These are phyloP conservation scores for Dendrocincla tyrannina DNA, from an alignment of 2,797 vertebrate genomes.

Conservation along the genomic window DNA sequence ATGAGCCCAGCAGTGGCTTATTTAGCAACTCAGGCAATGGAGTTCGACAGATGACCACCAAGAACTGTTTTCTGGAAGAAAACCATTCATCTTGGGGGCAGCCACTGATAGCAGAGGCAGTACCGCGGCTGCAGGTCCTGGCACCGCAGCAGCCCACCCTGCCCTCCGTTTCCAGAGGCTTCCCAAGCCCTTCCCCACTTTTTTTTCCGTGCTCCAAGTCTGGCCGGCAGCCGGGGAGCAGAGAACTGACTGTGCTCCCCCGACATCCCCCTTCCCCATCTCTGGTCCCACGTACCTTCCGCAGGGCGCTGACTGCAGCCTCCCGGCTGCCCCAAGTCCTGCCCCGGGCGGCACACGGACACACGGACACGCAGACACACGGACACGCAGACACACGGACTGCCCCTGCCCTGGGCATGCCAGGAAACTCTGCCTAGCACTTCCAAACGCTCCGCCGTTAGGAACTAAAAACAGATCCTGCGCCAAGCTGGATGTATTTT, in stretches of 20 bases:
- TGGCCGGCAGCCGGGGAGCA: accelerated
- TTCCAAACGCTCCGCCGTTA: constrained; percentile 66
- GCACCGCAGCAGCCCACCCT: neutral
- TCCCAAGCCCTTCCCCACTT: neutral
- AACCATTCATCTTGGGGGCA: neutral
- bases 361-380: neutral
- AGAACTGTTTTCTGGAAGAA: constrained; percentile 17
- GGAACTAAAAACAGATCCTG: constrained; percentile 80
- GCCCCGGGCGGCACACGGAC: neutral
- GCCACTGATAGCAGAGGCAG: neutral
- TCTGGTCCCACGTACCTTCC: constrained; percentile 50
- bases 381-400: neutral
- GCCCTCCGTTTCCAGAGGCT: neutral
- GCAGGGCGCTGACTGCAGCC: neutral
- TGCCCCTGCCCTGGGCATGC: constrained; percentile 51
- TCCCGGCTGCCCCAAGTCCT: neutral
- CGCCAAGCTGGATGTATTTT: constrained; percentile 76
- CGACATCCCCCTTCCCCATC: neutral
- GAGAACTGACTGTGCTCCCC: neutral
- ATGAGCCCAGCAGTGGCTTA: neutral
- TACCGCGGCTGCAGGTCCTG: neutral
- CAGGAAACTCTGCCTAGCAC: constrained; percentile 74
- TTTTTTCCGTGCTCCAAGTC: neutral
- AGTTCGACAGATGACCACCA: constrained; percentile 17
- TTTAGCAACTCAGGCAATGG: neutral